These are phyloP conservation scores for Nerophis lumbriciformis DNA, from an alignment of 2,113 vertebrate species.

Conservation along the genomic window DNA sequence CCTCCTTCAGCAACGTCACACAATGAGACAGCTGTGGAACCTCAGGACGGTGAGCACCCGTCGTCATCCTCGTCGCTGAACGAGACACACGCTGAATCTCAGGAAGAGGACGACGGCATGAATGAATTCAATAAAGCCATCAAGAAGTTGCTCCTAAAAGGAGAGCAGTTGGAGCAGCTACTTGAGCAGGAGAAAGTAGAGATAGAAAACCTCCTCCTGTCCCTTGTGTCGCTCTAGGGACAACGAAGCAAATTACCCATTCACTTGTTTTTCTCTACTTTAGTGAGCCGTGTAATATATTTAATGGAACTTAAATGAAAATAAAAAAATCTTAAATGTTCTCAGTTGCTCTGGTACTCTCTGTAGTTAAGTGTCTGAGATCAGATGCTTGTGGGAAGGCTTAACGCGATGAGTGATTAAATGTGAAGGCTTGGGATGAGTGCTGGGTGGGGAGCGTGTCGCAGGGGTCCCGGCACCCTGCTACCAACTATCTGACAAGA, in stretches of 20 bases:
- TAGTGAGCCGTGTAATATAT: neutral
- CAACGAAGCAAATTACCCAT: neutral
- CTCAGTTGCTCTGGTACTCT: neutral
- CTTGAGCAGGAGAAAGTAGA: neutral
- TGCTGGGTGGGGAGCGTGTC: neutral
- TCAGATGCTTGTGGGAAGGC: neutral
- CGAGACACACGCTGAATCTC: too few relatives aligned
- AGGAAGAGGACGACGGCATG: neutral
- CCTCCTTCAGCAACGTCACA: too few relatives aligned
- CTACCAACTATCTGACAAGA: conserved; percentile 51
- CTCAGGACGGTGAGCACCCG: too few relatives aligned
- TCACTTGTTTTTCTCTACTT: neutral
- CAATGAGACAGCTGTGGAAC: too few relatives aligned
- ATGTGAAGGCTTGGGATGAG: too few relatives aligned
- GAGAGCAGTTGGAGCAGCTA: neutral
- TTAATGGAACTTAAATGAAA: neutral
- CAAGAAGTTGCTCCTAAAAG: neutral
- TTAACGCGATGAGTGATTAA: too few relatives aligned
- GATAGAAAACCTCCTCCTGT: neutral
- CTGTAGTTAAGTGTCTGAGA: neutral
- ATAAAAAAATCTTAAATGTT: neutral
- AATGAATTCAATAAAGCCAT: neutral
- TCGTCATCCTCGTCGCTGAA: too few relatives aligned
- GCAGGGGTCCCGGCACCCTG: conserved; percentile 40
- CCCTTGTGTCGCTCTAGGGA: neutral